Evolutionary conservation across 2,888 invertebrate species (phyloP), one percentile per base, ranked within the genome.

Genomic region (Yponomeuta cagnagella): DNA sequence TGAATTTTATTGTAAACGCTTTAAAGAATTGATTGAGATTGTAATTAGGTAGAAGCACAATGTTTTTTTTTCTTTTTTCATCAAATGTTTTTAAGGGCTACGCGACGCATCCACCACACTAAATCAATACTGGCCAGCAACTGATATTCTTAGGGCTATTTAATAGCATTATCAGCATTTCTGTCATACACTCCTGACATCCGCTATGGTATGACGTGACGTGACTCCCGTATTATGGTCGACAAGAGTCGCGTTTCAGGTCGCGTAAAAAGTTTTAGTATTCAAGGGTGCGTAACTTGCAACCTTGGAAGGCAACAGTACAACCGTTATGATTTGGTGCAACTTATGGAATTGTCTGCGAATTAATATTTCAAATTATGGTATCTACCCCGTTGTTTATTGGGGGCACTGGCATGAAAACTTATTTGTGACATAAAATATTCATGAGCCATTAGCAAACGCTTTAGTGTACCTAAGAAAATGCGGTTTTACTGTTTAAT

Each of bases 181-280:
- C 80, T 82, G 84, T 86, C 89, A 88, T 89, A 91, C 79, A 79
- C 77, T 76, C 43, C 78, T 78, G 79, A 89, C 89, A 86, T 91
- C 91, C 92, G 91, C 81, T 84, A 82, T 79, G 68, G 48, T 23
- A 79, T 79, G 81, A 77, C 74, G 83, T 72, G 84, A 89, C 89
- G 86, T 89, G 88, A 86, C 70, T 71, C 12, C 12, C 43, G 6
- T 71, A 43, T 43, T 43, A 8, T 43, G 43, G 8, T 43, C 9
- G 43, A 43, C 43, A 43, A 43, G 43, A 43, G 43, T 43, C 43
- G 43, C 43, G 43, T 8, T 43, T 43, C 43, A 43, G 43, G 43
- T 8, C 43, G 43, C 43, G 43, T 43, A 43, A 78, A 77, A 76
- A 75, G 79, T 78, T 43, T 89, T 86, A 75, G 82, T 84, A 87